These are phyloP conservation scores for Menidia menidia DNA, from an alignment of 2,797 vertebrate species.

Conservation along the genomic window DNA sequence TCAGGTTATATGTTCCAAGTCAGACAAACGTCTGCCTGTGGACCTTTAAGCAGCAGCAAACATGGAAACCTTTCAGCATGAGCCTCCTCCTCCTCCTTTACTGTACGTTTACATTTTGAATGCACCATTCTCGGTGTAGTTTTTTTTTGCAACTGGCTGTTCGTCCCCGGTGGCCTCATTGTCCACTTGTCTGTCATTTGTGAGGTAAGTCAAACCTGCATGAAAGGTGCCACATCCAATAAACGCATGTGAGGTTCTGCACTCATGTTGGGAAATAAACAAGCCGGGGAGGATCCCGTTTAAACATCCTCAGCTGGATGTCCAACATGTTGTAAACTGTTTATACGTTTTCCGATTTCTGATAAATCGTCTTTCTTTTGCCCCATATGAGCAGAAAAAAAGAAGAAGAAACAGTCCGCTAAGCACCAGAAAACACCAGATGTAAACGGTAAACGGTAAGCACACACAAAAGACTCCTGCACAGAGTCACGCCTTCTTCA, in stretches of 20 bases:
- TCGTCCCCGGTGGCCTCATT: neutral
- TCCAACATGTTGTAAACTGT: too few species aligned
- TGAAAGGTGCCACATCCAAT: neutral
- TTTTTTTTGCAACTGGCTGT: neutral
- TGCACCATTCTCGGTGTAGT: neutral
- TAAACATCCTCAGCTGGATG: neutral
- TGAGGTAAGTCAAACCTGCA: neutral
- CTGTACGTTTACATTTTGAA: neutral
- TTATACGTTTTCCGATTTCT: too few species aligned
- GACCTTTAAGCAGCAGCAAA: neutral
- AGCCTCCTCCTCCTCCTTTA: neutral
- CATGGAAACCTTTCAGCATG: neutral
- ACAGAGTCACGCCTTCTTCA: too few species aligned
- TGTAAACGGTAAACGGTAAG: neutral
- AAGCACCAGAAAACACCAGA: neutral
- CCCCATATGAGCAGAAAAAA: too few species aligned
- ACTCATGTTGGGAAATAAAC: neutral
- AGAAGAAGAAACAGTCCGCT: neutral
- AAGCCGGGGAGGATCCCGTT: neutral
- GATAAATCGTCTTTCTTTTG: too few species aligned
- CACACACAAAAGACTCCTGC: neutral
- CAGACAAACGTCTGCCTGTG: neutral
- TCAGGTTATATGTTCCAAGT: neutral
- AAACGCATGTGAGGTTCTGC: neutral
- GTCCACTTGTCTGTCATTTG: neutral